Evolutionary conservation across 2,797 vertebrate genomes (phyloP).

Genomic region (Sylvia borin): DNA sequence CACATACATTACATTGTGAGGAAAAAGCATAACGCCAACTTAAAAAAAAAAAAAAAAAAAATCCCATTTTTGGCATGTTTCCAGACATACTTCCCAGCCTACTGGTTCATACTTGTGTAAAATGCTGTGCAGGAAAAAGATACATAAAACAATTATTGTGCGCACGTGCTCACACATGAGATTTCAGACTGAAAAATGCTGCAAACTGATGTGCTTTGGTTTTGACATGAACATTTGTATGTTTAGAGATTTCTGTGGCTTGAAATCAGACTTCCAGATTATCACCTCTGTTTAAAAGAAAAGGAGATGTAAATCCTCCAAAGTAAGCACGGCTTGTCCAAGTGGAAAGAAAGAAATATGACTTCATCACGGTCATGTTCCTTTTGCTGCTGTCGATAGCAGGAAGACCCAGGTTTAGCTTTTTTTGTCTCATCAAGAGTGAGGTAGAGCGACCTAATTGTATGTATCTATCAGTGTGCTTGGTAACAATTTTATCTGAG

Average conservation of each 20-base stretch:
- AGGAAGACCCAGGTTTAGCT: not conserved
- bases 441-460: not conserved
- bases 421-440: not conserved
- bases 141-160: not conserved
- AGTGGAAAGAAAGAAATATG: not conserved
- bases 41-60: no score
- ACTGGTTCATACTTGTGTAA: not conserved
- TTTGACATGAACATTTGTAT: not conserved
- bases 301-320: not conserved
- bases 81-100: not conserved
- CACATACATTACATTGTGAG: not conserved
- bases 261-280: not conserved
- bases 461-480: accelerated
- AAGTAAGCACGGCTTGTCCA: not conserved
- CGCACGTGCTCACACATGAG: not conserved
- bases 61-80: not conserved
- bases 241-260: not conserved
- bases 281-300: not conserved
- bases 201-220: not conserved
- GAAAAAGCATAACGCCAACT: not conserved
- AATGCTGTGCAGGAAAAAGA: not conserved
- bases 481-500: not conserved
- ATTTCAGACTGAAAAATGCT: not conserved
- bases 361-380: not conserved
- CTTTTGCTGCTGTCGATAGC: not conserved